Base-by-base conservation (phyloP, 1,140 invertebrate species). In the Neocloeon triangulifer region DNA sequence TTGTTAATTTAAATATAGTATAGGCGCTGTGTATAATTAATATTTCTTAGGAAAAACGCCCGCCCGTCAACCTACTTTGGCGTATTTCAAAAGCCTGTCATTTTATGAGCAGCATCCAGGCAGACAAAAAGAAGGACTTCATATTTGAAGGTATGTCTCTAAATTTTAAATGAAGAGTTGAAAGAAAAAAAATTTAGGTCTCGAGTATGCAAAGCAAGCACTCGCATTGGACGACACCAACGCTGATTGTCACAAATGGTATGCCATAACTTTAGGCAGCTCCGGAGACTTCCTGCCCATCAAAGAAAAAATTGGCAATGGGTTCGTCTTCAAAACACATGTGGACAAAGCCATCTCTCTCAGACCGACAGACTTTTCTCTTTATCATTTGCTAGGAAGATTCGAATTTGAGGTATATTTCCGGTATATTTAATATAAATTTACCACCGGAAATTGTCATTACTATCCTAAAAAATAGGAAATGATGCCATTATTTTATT, bases 231-330 rank as follows among this genome's bases (percentile, higher is more conserved):
- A 66, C 37, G 44, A 56, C 3, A 42, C 57, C 12, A 55, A 61
- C 45, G 49, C 61, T 1, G 61, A 77, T 43, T 57, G 67, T 18
- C 74, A 80, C 46, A 82, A 81, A 53, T 82, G 76, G 75, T 76
- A 63, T 50, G 75, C 74, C 6, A 72, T 80, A 29, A 58, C 74
- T 2, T 42, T 77, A 30, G 78, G 78, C 21, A 53, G 54, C 37
- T 51, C 61, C 39, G 61, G 63, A 23, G 60, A 72, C 23, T 66
- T 58, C 48, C 47, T 66, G 17, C 48, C 61, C 9, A 56, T 58
- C 3, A 66, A 69, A 45, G 73, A 75, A 29, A 73, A 66, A 54
- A 71, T 84, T 30, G 44, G 62, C 41, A 66, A 66, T 52, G 75
- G 72, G 2, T 59, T 59, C 44, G 38, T 52, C 7, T 79, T 77